phyloP scores from a whole-genome alignment of 2,113 vertebrate genomes.

The Hemicordylus capensis region DNA sequence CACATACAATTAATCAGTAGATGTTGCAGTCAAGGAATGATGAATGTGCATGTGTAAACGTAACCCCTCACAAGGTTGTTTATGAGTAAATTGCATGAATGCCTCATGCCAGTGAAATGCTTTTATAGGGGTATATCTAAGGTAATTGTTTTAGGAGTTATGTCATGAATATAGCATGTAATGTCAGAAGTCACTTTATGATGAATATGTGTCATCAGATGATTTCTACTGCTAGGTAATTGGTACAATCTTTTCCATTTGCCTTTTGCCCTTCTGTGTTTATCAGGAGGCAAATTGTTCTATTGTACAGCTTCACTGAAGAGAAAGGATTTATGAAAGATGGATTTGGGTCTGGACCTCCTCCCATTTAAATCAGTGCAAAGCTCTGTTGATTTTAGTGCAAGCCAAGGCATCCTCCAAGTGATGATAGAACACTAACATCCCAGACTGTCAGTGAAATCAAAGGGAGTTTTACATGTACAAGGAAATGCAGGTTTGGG shows the following conservation, averaged over 20 bases:
- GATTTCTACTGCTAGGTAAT: background rate
- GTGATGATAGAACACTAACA: conserved; percentile 46
- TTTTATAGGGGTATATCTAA: background rate
- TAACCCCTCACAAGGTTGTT: background rate
- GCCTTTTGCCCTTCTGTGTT: background rate
- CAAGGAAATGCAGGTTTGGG: conserved; percentile 1
- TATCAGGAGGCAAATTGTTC: background rate
- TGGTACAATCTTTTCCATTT: background rate
- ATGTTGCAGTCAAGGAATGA: background rate
- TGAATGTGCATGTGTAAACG: background rate
- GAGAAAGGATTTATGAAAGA: background rate
- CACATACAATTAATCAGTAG: background rate
- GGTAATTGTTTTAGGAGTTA: background rate
- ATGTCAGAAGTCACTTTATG: background rate
- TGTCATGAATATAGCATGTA: background rate
- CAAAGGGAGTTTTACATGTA: background rate
- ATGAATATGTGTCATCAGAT: background rate
- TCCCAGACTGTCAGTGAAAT: background rate
- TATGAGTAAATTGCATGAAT: background rate
- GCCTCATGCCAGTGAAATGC: background rate
- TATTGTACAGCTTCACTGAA: background rate
- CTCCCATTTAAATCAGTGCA: conserved; percentile 13
- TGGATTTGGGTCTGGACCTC: background rate
- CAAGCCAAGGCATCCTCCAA: background rate
- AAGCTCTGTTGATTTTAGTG: conserved; percentile 9